Evolutionary conservation across 2,888 invertebrate species (phyloP), one percentile per base, ranked within the genome.

Genomic region (Perdita meconis): DNA sequence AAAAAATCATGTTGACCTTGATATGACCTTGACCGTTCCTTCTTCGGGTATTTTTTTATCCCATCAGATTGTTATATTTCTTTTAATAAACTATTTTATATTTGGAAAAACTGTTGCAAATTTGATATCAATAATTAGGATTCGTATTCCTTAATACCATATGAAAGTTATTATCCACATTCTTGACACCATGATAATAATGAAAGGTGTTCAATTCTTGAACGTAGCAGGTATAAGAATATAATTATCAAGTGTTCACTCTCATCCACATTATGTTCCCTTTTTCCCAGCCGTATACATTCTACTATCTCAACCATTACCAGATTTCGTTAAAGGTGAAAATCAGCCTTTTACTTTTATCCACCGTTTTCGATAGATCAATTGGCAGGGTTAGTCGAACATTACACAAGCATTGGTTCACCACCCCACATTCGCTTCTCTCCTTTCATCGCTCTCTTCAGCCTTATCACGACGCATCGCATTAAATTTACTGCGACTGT

Each of bases 401-500:
- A 87, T 88, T 89, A 88, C 83, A 83, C 61, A 70, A 59, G 66
- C 72, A 40, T 66, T 38, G 60, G 40, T 36, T 16, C 42, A 22
- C 72, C 38, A 59, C 64, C 60, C 67, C 64, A 19, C 19, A 13
- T 38, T 59, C n/a, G 42, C 50, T 66, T 57, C 65, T 55, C 78
- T 57, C 34, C 53, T 73, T 70, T 81, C 83, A 65, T 68, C 78
- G 75, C 76, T 80, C 30, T 30, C 30, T 65, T 70, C 69, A 65
- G 57, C 78, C 78, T 83, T 89, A 89, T 90, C 89, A 80, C 60
- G 73, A 69, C 82, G 85, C 84, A 85, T 88, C 87, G 84, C 89
- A 89, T 90, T 90, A 89, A 89, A 89, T 90, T 90, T 89, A 90
- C 88, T 87, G 88, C 89, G 83, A 77, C 83, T 86, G 87, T 87